phyloP scores from a whole-genome alignment of 2,888 invertebrate species.

The Heteromurus nitidus region DNA sequence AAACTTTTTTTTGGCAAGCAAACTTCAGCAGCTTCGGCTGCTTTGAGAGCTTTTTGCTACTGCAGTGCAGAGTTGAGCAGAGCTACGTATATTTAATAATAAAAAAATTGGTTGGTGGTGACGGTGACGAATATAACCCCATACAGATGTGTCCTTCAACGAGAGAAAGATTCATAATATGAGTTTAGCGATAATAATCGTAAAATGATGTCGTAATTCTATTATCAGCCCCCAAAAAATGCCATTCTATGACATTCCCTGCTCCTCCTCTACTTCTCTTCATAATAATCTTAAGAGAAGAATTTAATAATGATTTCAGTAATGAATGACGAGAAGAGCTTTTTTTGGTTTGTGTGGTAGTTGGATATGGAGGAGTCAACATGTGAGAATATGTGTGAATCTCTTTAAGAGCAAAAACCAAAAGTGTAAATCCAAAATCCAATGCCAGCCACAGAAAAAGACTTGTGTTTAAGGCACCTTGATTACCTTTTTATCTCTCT shows the following conservation, averaged over 20 bases:
- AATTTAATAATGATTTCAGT: background rate
- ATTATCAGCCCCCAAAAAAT: background rate
- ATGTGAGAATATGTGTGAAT: background rate
- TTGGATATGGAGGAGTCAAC: background rate
- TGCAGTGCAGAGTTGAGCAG: background rate
- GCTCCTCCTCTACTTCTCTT: background rate
- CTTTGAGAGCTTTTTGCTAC: background rate
- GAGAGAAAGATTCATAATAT: background rate
- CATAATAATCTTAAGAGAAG: background rate
- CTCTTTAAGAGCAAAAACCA: background rate
- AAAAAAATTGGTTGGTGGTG: background rate
- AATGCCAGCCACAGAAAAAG: no score
- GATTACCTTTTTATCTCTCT: no score
- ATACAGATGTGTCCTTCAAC: background rate
- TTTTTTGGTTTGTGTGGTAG: background rate
- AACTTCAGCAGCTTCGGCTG: background rate
- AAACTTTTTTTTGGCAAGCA: background rate
- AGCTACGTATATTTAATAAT: background rate
- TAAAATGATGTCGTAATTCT: background rate
- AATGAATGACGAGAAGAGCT: background rate
- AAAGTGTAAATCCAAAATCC: no score
- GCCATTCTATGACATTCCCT: background rate
- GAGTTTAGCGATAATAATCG: background rate
- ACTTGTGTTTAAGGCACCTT: no score
- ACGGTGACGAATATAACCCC: background rate